These are phyloP conservation scores for Dicaeum eximium DNA, from an alignment of 2,113 vertebrate species.

Conservation along the genomic window DNA sequence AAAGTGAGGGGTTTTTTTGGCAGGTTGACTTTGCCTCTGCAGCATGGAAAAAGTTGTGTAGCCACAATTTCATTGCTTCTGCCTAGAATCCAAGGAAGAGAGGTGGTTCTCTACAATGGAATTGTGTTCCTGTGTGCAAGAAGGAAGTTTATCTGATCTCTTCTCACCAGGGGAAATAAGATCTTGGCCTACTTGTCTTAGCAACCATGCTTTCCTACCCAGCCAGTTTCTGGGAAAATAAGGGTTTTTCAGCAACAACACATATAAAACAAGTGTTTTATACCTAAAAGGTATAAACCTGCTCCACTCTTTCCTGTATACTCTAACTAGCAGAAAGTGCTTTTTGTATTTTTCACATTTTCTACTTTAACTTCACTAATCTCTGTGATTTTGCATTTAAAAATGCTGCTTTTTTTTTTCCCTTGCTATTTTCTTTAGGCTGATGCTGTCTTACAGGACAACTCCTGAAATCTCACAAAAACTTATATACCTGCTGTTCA, in stretches of 20 bases:
- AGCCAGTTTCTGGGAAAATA: not conserved
- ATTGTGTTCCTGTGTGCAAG: not conserved
- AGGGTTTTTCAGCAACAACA: not conserved
- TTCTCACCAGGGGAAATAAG: not conserved
- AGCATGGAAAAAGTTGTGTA: not conserved
- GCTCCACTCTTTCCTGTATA: not conserved
- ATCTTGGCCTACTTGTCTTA: not conserved
- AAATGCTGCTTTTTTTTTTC: not conserved
- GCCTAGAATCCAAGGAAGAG: not conserved
- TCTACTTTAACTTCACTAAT: not conserved
- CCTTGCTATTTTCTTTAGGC: not conserved
- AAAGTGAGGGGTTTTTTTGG: not conserved
- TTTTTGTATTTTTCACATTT: not conserved
- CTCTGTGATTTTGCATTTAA: not conserved
- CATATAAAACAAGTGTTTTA: not conserved
- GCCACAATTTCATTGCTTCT: not conserved
- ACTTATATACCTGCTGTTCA: not conserved
- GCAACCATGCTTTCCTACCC: not conserved
- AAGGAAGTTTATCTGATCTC: not conserved
- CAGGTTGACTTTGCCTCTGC: not conserved
- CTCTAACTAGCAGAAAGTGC: not conserved
- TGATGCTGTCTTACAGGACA: not conserved
- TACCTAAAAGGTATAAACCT: not conserved
- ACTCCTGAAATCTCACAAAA: not conserved
- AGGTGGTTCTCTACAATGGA: not conserved